A percentile compares a stretch with the other conserved stretches of the same genome.
Conservation (phyloP, 2,888 invertebrate genomes). For the Lutraria lutraria region DNA sequence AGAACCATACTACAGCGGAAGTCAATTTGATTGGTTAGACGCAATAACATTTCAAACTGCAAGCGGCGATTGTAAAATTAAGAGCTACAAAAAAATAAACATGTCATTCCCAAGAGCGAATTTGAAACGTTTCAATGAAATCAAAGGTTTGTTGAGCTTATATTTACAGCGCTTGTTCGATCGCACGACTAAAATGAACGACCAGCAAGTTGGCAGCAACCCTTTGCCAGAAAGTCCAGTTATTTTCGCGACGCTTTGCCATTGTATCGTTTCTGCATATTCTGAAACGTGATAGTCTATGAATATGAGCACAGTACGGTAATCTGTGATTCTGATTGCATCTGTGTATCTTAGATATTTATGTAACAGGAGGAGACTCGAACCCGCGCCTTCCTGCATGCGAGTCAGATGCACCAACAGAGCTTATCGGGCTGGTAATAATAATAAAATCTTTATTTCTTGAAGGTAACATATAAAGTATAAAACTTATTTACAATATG, state of each 20-base stretch:
- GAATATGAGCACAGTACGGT: neutral
- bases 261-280: neutral
- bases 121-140: constrained; percentile 76
- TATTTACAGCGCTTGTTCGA: neutral
- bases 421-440: too few species aligned
- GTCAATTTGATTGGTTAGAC: constrained; percentile 2
- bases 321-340: too few species aligned
- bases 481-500: too few species aligned
- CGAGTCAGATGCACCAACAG: too few species aligned
- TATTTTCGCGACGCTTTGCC: neutral
- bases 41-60: neutral
- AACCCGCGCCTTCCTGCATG: too few species aligned
- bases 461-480: too few species aligned
- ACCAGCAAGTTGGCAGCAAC: too few species aligned
- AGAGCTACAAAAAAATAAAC: neutral
- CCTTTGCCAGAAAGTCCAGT: neutral
- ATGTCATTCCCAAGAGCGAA: constrained; percentile 76
- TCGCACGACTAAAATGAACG: neutral
- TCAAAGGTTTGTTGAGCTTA: constrained; percentile 59
- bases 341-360: too few species aligned
- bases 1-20: too few species aligned
- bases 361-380: too few species aligned
- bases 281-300: neutral
- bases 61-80: neutral
- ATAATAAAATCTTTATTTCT: too few species aligned